A percentile compares a stretch with the other conserved stretches of the same genome.
These are phyloP conservation scores for Vollenhovia emeryi DNA, from an alignment of 1,140 invertebrate genomes.

Conservation along the genomic window DNA sequence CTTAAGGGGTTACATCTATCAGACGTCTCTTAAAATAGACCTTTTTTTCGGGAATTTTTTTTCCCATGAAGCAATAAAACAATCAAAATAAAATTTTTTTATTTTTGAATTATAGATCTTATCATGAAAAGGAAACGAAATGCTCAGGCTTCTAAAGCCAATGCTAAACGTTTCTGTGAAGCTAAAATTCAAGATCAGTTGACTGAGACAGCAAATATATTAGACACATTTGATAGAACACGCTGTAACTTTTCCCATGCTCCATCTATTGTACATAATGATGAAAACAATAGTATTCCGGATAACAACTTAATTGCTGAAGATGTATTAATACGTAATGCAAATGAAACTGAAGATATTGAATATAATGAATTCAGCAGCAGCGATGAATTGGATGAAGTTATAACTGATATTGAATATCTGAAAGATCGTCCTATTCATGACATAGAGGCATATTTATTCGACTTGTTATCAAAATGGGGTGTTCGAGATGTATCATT, in stretches of 20 bases:
- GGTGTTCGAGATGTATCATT: too few species aligned
- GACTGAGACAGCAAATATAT: not conserved
- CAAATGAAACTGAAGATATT: not conserved
- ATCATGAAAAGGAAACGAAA: not conserved
- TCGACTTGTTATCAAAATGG: too few species aligned
- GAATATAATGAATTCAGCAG: not conserved
- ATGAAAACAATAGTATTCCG: not conserved
- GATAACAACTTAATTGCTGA: not conserved
- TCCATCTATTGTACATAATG: not conserved
- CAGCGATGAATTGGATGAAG: not conserved
- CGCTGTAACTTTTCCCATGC: not conserved
- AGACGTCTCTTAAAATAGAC: too few species aligned
- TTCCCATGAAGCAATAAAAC: too few species aligned
- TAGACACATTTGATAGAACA: not conserved
- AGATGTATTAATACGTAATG: not conserved
- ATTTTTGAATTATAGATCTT: not conserved
- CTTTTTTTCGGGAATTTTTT: too few species aligned
- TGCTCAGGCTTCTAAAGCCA: not conserved
- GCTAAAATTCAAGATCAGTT: conserved; percentile 14
- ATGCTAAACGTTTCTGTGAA: conserved; percentile 8
- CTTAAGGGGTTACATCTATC: too few species aligned
- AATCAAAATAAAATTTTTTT: too few species aligned
- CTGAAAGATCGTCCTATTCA: too few species aligned
- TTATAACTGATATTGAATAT: not conserved
- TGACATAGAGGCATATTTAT: too few species aligned